Evolutionary conservation across 2,797 vertebrate species (phyloP).

Genomic region (Hirundo rustica): DNA sequence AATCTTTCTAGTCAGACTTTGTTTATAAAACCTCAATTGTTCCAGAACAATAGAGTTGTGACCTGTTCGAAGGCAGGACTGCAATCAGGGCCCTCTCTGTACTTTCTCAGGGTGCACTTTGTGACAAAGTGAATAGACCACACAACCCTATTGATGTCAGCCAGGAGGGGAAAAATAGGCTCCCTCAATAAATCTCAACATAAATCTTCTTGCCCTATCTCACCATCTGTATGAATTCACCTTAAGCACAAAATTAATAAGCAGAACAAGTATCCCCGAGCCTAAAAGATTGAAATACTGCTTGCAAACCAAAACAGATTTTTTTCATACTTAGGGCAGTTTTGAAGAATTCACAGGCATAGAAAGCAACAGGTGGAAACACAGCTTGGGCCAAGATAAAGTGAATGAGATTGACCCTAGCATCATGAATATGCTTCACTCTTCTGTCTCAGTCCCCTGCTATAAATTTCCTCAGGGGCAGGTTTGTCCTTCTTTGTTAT

Average conservation of each 20-base stretch:
- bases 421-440: not conserved
- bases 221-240: constrained; percentile 26
- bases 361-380: constrained; percentile 32
- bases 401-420: not conserved
- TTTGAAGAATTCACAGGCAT: not conserved
- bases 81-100: not conserved
- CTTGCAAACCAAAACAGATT: not conserved
- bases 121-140: constrained; percentile 45
- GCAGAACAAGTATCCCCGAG: not conserved
- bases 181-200: constrained; percentile 24
- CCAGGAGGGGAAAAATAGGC: constrained; percentile 21
- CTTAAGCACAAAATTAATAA: constrained; percentile 32
- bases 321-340: not conserved
- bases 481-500: not conserved
- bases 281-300: not conserved
- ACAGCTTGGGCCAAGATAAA: not conserved
- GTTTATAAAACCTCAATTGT: constrained; percentile 62
- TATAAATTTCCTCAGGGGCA: not conserved
- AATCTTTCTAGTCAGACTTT: constrained; percentile 28
- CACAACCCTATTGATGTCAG: constrained; percentile 46
- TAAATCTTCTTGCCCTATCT: constrained; percentile 35
- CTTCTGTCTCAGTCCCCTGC: not conserved
- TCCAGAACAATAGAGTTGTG: constrained; percentile 52
- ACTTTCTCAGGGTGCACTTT: constrained; percentile 58
- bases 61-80: constrained; percentile 12